phyloP scores from a whole-genome alignment of 1,140 invertebrate genomes.

The Drosophila novamexicana region DNA sequence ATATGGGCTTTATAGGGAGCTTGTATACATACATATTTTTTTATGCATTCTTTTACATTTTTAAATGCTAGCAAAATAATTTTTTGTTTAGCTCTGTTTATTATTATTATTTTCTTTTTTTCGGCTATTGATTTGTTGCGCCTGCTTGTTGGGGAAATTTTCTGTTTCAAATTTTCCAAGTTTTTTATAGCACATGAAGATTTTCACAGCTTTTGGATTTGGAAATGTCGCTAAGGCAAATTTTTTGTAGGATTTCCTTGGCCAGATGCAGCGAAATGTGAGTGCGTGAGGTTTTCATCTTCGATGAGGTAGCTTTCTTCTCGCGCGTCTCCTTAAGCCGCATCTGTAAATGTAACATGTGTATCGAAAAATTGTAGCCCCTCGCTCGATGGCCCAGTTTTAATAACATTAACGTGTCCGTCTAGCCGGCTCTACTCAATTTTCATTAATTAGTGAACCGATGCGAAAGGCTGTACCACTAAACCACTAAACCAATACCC shows the following conservation, averaged over 20 bases:
- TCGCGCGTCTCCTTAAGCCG: constrained; percentile 90
- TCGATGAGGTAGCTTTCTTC: constrained; percentile 88
- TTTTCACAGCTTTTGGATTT: constrained; percentile 97
- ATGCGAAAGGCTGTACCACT: constrained; percentile 36
- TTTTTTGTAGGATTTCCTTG: constrained; percentile 92
- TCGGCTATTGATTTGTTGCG: constrained; percentile 19
- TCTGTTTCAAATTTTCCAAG: constrained; percentile 9
- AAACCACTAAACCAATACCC: not conserved
- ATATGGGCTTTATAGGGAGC: constrained; percentile 17
- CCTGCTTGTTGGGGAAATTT: not conserved
- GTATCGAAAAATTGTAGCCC: not conserved
- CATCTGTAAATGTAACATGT: constrained; percentile 85
- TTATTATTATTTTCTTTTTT: constrained; percentile 10
- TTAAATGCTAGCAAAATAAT: constrained; percentile 57
- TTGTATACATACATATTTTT: constrained; percentile 6
- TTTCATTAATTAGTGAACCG: constrained; percentile 75
- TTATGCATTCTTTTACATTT: constrained; percentile 8
- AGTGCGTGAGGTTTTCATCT: constrained; percentile 87
- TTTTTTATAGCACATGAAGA: constrained; percentile 91
- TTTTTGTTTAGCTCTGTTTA: constrained; percentile 30
- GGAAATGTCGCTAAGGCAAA: constrained; percentile 93
- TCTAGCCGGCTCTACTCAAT: constrained; percentile 40
- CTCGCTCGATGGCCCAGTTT: not conserved
- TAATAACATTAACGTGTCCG: constrained; percentile 46
- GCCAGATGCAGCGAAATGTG: constrained; percentile 91